Base-by-base conservation (phyloP, 2,888 invertebrate genomes). In the Nymphalis c-album region DNA sequence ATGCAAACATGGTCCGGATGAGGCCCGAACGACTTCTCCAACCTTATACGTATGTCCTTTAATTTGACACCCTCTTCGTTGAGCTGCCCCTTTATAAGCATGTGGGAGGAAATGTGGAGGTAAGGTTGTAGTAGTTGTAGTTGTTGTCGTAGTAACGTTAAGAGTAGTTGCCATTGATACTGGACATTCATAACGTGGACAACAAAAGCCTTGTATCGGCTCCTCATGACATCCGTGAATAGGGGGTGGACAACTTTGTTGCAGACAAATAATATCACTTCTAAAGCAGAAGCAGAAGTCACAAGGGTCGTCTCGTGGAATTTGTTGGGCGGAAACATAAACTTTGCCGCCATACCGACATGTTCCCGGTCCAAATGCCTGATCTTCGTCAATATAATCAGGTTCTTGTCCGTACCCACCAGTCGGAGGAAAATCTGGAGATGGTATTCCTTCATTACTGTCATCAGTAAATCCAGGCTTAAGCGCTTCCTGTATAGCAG, bases 211-310 rank as follows among this genome's bases (percentile, higher is more conserved):
- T 85, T 95, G 94, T 78, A 98, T 98, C 20, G 97, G 96, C 87
- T 98, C 98, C 85, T 98, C 97, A 85, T 96, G 96, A 80, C 98
- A 98, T 68, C 96, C 96, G 61, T 96, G 95, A 78, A 98, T 98
- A 51, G 98, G 98, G 61, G 98, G 98, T 63, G 98, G 98, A 89
- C 98, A 98, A 80, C 97, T 97, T 88, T 98, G 98, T 88, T 98
- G 98, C 74, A 98, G 93, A 79, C 98, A 98, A 80, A 98, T 98
- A 78, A 98, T 98, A 83, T 98, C 98, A 85, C 98, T 97, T 86
- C 98, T 94, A 93, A 98, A 98, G 93, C 98, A 98, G 95, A 98
- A 98, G 89, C 98, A 98, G 93, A 98, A 98, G 84, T 98, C 98
- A 85, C 98, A 98, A 31, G 98, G 97, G 91, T 98, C 97, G 77